Evolutionary conservation across 2,888 invertebrate species (phyloP).

Genomic region (Melinopterus prodromus): DNA sequence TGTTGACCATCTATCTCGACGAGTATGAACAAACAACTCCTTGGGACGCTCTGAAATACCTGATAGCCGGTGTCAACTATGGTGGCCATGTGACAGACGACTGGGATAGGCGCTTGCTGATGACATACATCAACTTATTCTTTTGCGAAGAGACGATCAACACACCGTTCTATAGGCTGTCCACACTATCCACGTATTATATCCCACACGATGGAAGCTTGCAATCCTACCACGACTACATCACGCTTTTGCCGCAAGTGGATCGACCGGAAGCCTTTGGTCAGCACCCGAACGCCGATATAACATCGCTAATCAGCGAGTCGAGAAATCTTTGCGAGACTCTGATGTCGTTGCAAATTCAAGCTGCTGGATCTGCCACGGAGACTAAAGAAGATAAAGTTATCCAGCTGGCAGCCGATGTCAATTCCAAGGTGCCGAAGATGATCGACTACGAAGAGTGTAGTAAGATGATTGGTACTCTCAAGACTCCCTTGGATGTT

Average conservation of each 20-base stretch:
- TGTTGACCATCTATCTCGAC: conserved; percentile 84
- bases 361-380: conserved; percentile 64
- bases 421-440: conserved; percentile 74
- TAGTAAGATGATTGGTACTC: conserved; percentile 75
- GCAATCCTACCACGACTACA: conserved; percentile 82
- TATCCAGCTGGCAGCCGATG: conserved; percentile 72
- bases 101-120: conserved; percentile 77
- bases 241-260: conserved; percentile 76
- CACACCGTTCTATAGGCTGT: conserved; percentile 75
- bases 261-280: conserved; percentile 91
- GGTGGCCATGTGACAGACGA: conserved; percentile 87
- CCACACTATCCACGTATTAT: conserved; percentile 78
- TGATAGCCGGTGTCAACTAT: conserved; percentile 89
- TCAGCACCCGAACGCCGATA: conserved; percentile 90
- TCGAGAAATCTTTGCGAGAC: conserved; percentile 79
- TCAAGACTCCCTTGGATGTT: conserved; percentile 82
- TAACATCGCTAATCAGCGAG: conserved; percentile 84
- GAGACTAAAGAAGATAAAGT: conserved; percentile 78
- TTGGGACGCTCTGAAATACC: conserved; percentile 89
- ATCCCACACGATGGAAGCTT: conserved; percentile 84
- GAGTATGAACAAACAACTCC: conserved; percentile 85
- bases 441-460: conserved; percentile 81
- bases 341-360: conserved; percentile 79
- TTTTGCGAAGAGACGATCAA: conserved; percentile 77
- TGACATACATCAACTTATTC: conserved; percentile 85